Percentiles rank a stretch among this genome's conserved stretches.
Conservation (phyloP, 1,140 invertebrate genomes). For the Nylanderia fulva region DNA sequence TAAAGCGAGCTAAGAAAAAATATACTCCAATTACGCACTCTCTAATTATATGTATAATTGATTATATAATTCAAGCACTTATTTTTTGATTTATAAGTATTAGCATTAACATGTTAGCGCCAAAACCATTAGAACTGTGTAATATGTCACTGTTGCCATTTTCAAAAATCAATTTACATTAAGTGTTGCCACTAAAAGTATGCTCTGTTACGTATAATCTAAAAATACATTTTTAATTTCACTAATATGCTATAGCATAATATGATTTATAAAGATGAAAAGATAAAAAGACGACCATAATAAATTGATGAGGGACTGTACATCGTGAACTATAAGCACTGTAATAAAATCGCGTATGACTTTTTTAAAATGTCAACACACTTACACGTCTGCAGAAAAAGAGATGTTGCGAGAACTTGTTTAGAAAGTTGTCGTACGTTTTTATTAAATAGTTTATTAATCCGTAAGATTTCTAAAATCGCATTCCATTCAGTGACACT, state of each 20-base stretch:
- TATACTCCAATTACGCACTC: not conserved
- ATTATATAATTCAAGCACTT: conserved; percentile 1
- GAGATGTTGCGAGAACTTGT: not conserved
- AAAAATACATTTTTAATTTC: too few relatives aligned
- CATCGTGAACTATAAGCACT: not conserved
- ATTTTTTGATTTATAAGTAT: not conserved
- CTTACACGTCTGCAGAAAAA: not conserved
- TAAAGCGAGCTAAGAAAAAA: not conserved
- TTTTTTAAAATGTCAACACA: not conserved
- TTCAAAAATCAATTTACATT: too few relatives aligned
- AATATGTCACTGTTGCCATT: too few relatives aligned
- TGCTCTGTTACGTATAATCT: too few relatives aligned
- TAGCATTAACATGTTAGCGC: not conserved
- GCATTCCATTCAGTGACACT: not conserved
- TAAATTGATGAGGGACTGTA: not conserved
- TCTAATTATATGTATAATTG: not conserved
- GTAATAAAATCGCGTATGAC: not conserved
- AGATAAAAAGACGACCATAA: too few relatives aligned
- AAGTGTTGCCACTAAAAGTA: too few relatives aligned
- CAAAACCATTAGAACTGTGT: too few relatives aligned
- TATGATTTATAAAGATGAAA: too few relatives aligned
- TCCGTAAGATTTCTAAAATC: conserved; percentile 15
- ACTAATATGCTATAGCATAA: too few relatives aligned
- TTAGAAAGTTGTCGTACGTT: conserved; percentile 24
- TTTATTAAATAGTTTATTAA: not conserved